Base-by-base conservation (phyloP, 2,888 invertebrate genomes). In the Eupithecia tripunctaria region DNA sequence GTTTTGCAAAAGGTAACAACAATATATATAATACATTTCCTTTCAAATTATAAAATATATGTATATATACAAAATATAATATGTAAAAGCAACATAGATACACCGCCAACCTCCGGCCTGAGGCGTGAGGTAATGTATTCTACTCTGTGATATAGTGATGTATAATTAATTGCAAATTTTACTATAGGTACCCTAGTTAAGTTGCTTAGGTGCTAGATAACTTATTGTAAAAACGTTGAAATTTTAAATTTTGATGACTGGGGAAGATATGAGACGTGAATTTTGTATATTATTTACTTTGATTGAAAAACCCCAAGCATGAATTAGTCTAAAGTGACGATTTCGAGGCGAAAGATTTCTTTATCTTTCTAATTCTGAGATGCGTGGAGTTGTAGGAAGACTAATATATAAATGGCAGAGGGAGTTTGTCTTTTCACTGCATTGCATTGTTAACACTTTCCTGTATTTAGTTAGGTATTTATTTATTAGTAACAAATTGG, bases 71-170 rank as follows among this genome's bases (percentile, higher is more conserved):
- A 18, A 6, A n/a, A 36, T n/a, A n/a, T 14, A 4, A 14, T 38
- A 4, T 4, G 29, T 1, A 12, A 63, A 38, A 12, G 2, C 63
- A 63, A 21, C 63, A 38, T 21, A 12, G 63, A 63, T n/a, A 0
- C 29, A 36, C 36, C 10, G 6, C n/a, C 63, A 56, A 25, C 47
- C 47, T 51, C 47, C 47, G 7, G 82, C 82, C 83, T 82, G 86
- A 91, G 92, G 76, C 77, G 69, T 76, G 76, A 80, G 83, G 84
- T 74, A 77, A 12, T 85, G 91, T 94, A 93, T 93, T 92, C 89
- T 84, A 89, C 88, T 90, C 94, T 94, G 94, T 94, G 94, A 94
- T 94, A 94, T 92, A 92, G 89, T 81, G 85, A 84, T 87, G 85
- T 92, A 88, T 86, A 84, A 88, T 81, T 86, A 84, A 88, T 81